Evolutionary conservation across 2,797 vertebrate species (phyloP), one percentile per base, ranked within the genome.

Genomic region (Protosalanx chinensis): DNA sequence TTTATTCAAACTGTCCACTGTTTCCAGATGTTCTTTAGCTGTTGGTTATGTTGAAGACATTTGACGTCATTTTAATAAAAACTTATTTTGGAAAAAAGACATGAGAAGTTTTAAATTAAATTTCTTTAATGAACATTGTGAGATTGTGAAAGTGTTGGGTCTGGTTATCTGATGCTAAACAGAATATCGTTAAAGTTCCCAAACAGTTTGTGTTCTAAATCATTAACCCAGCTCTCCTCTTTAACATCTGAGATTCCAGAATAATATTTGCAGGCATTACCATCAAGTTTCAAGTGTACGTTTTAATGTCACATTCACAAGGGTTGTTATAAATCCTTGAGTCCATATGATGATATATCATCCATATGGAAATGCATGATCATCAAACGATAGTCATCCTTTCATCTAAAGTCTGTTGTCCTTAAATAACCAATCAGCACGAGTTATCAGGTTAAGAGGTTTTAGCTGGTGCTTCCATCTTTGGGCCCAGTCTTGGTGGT

Each of bases 401-500:
- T 6, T n/a, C 16, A 56, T 56, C 18, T 16, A 56, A 56, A 56
- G 51, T 56, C 15, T 18, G 16, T n/a, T 56, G 6, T 56, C 51
- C 51, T 56, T n/a, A 56, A 5, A 56, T 56, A 56, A 56, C 51
- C 51, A 56, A n/a, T n/a, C 15, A 56, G 15, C 51, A n/a, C 51
- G 8, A 8, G 51, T 56, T 16, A 56, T 16, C 1, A 6, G 18
- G 51, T 16, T 7, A n/a, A 37, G 10, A 20, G n/a, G 29, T n/a
- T 64, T 64, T 64, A 46, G 37, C 37, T 64, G 27, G 58, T n/a
- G 5, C 79, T 74, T n/a, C 49, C 6, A 0, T 68, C 82, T 15
- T 1, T 20, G 5, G 64, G 27, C 18, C 61, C 64, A 23, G 67
- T 68, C 75, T 89, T 91, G 30, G 70, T 84, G 53, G 85, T 90